These are phyloP conservation scores for Condylostylus longicornis DNA, from an alignment of 1,140 invertebrate species.

Conservation along the genomic window DNA sequence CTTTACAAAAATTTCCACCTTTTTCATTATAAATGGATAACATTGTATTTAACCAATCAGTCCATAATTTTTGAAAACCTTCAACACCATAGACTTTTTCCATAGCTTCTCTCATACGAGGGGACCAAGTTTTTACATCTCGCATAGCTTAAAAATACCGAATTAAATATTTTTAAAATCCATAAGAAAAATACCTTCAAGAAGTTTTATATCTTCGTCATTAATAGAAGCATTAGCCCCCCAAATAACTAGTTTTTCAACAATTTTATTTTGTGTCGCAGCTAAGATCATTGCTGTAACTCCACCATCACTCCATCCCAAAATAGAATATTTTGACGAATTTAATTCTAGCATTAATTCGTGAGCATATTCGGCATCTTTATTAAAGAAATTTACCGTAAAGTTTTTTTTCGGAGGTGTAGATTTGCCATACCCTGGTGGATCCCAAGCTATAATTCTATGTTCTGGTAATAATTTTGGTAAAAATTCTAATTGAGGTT, in stretches of 20 bases:
- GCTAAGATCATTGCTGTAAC: constrained; percentile 62
- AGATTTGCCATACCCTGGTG: constrained; percentile 74
- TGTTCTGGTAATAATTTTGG: constrained; percentile 45
- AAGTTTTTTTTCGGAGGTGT: constrained; percentile 61
- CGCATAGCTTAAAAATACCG: constrained; percentile 33
- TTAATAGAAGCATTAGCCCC: constrained; percentile 62
- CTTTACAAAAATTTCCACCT: constrained; percentile 57
- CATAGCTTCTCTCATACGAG: constrained; percentile 56
- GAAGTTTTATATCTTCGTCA: constrained; percentile 47
- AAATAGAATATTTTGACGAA: constrained; percentile 54
- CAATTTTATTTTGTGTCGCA: constrained; percentile 44
- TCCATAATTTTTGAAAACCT: constrained; percentile 53
- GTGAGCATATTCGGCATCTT: constrained; percentile 57
- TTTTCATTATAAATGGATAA: constrained; percentile 38
- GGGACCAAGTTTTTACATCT: constrained; percentile 68
- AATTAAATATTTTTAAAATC: not conserved
- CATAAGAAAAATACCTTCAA: constrained; percentile 39
- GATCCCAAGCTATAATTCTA: constrained; percentile 72
- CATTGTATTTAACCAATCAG: constrained; percentile 54
- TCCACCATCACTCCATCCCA: constrained; percentile 85
- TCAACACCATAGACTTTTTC: constrained; percentile 59
- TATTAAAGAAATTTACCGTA: constrained; percentile 49
- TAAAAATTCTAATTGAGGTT: constrained; percentile 57
- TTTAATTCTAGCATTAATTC: constrained; percentile 56
- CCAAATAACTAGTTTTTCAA: constrained; percentile 63